Base-by-base conservation (phyloP, 2,113 vertebrate species). In the Tautogolabrus adspersus region DNA sequence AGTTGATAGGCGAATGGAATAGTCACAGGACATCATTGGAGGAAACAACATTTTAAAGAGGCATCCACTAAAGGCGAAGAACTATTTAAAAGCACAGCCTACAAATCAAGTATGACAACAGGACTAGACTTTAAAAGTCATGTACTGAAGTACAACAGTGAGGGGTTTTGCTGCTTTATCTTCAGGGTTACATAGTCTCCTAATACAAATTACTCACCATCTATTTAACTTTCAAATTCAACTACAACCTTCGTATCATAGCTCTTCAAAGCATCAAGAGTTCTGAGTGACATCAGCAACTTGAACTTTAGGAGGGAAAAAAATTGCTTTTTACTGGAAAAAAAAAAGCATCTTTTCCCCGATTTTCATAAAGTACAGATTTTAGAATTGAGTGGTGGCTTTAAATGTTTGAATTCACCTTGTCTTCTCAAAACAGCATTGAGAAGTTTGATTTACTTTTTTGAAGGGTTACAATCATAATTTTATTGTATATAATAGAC, bases 221-320 rank as follows among this genome's bases (percentile, higher is more conserved):
- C 81, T 34, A 34, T 34, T 74, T 52, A 56, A 56, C 38, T 66
- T 66, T 66, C 10, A 10, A 46, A 59, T 40, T 19, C 22, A 75
- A 44, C 30, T 21, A 69, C 56, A 49, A 55, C 40, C 8, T 59
- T 75, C 47, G 54, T 61, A 38, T 52, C 38, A 38, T 12, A 30
- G 7, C 21, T 68, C 52, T 80, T 72, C 51, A 52, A 72, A 77
- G 74, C 64, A 55, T 34, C 26, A 26, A 26, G 51, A 77, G 37
- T 34, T 40, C 13, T 75, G 11, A 38, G 30, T 66, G 23, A 72
- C 46, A 77, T 42, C n/a, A 23, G 12, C 3, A 52, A 66, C 12
- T 3, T 40, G 30, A 47, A 44, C 40, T 62, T 66, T 58, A 49
- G 18, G 0, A n/a, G 6, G 4, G 4, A 21, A 79, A 72, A 52